Percentiles rank a stretch among this genome's conserved stretches.
Conservation (phyloP, 1,140 invertebrate genomes). For the Euwallacea fornicatus region DNA sequence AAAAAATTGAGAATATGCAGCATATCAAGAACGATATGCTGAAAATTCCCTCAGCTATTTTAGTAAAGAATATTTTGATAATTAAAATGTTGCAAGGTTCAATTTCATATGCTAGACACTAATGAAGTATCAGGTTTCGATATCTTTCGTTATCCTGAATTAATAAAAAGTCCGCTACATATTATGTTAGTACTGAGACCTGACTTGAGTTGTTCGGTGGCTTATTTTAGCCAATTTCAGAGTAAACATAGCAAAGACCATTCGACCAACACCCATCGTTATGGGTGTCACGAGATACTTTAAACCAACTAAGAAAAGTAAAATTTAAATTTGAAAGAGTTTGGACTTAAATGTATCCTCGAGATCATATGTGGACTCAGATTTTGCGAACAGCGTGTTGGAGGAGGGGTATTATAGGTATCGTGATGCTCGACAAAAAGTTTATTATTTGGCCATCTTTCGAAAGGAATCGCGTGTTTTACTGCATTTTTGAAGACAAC, state of each 20-base stretch:
- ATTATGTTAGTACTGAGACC: constrained; percentile 50
- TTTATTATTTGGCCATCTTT: background rate
- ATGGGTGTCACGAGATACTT: constrained; percentile 53
- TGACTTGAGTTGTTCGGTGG: constrained; percentile 53
- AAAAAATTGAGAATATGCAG: background rate
- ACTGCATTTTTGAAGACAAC: background rate
- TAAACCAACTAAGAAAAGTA: constrained; percentile 42
- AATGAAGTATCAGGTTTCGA: background rate
- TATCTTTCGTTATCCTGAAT: constrained; percentile 45
- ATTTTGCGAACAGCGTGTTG: constrained; percentile 35
- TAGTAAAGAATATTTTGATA: background rate
- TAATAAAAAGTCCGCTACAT: constrained; percentile 53
- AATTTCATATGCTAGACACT: background rate
- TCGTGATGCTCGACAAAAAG: constrained; percentile 24
- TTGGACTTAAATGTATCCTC: constrained; percentile 21
- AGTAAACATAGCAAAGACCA: constrained; percentile 46
- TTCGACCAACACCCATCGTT: constrained; percentile 48
- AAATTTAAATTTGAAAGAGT: constrained; percentile 31
- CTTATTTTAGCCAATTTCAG: constrained; percentile 49
- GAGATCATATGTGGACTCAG: constrained; percentile 26
- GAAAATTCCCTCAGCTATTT: background rate
- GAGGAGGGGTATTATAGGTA: constrained; percentile 33
- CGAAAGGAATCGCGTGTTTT: constrained; percentile 2
- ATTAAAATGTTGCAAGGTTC: background rate
- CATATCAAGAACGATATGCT: background rate